These are phyloP conservation scores for Acleris sparsana DNA, from an alignment of 2,888 invertebrate genomes.

Conservation along the genomic window DNA sequence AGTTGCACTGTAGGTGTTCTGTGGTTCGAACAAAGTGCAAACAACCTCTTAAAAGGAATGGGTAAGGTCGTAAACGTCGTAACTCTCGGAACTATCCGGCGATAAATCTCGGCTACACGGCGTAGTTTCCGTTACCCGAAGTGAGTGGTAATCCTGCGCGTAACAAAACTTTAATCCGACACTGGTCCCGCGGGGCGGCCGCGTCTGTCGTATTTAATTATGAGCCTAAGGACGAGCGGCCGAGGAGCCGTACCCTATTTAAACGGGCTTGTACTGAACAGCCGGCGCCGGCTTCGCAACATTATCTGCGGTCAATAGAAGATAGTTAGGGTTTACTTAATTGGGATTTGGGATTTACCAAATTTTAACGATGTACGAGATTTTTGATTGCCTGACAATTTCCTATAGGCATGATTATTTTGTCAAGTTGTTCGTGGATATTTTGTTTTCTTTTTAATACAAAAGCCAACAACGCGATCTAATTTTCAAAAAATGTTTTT, in stretches of 20 bases:
- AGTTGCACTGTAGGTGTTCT: slow-evolving; percentile 5
- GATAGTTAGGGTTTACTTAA: not conserved
- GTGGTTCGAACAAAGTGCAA: slow-evolving; percentile 28
- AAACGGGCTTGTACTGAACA: slow-evolving; percentile 22
- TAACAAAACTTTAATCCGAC: slow-evolving; percentile 53
- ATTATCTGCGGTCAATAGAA: not conserved
- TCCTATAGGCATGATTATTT: no score
- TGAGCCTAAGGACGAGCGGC: slow-evolving; percentile 30
- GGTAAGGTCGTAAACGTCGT: slow-evolving; percentile 30
- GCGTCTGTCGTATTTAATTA: slow-evolving; percentile 54
- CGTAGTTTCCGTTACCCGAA: slow-evolving; percentile 44
- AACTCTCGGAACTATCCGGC: slow-evolving; percentile 41
- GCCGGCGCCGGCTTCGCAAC: not conserved
- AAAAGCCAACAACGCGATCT: no score
- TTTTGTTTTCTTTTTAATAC: no score
- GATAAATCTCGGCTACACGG: slow-evolving; percentile 46
- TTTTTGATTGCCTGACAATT: no score
- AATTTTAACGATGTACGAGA: no score
- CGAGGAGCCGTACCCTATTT: slow-evolving; percentile 17
- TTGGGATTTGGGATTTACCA: no score
- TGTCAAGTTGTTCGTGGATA: no score
- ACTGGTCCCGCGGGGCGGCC: slow-evolving; percentile 36
- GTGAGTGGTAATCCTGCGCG: slow-evolving; percentile 43
- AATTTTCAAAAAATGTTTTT: no score
- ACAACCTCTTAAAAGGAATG: slow-evolving; percentile 27